A percentile compares a stretch with the other conserved stretches of the same genome.
Conservation (phyloP, 2,113 vertebrate genomes). For the Platysternon megacephalum region DNA sequence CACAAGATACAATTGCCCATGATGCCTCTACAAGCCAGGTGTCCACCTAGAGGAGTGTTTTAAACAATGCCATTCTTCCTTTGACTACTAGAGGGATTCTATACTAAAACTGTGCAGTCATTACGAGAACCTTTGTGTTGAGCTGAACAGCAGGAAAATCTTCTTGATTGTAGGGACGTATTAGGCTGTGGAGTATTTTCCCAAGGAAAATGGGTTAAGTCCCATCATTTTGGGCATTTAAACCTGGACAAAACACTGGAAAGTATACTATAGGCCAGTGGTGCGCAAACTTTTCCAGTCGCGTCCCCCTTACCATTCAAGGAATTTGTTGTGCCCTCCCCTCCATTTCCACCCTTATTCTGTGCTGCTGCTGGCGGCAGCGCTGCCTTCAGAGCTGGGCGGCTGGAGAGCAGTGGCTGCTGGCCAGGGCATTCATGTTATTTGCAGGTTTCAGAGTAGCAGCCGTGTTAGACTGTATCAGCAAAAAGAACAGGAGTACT, state of each 20-base stretch:
- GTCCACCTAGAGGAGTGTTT: not conserved
- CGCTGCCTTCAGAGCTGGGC: too few species aligned
- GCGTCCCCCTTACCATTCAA: too few species aligned
- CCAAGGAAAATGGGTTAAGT: not conserved
- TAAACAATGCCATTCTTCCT: not conserved
- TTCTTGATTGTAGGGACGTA: not conserved
- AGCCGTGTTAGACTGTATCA: too few species aligned
- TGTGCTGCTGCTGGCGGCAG: too few species aligned
- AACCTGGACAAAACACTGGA: not conserved
- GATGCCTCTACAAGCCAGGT: not conserved
- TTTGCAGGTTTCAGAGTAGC: too few species aligned
- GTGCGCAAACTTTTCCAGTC: too few species aligned
- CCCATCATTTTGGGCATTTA: accelerated
- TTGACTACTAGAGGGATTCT: not conserved
- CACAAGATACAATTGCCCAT: not conserved
- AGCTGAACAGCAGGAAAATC: not conserved
- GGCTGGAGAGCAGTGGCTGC: too few species aligned
- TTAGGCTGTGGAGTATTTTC: accelerated
- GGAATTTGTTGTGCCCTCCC: too few species aligned
- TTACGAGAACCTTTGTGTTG: not conserved
- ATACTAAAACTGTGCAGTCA: not conserved
- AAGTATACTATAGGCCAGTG: not conserved
- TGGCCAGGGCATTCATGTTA: too few species aligned
- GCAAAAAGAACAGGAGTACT: too few species aligned
- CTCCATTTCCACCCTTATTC: too few species aligned